These are phyloP conservation scores for Corythornis leucogaster DNA, from an alignment of 2,797 vertebrate species.

Conservation along the genomic window DNA sequence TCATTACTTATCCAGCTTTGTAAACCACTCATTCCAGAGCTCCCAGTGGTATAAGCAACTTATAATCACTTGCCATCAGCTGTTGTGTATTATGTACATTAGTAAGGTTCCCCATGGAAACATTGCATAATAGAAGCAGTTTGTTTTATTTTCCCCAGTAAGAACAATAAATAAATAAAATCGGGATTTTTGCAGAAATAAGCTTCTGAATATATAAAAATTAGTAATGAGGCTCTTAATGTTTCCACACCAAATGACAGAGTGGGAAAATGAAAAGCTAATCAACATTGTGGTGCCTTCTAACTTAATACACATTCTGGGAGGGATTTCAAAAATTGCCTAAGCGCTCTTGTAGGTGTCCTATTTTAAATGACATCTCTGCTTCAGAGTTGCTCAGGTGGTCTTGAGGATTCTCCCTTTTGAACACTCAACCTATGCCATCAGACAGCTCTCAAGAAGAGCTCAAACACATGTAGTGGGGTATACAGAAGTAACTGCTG, in stretches of 20 bases:
- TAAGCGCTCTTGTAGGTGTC: neutral
- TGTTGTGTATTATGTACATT: slow-evolving; percentile 34
- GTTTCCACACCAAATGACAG: slow-evolving; percentile 27
- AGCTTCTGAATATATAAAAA: slow-evolving; percentile 15
- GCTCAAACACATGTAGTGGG: neutral
- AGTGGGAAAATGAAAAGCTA: slow-evolving; percentile 14
- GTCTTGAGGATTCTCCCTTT: neutral
- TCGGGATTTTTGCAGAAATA: slow-evolving; percentile 39
- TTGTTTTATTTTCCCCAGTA: slow-evolving; percentile 35
- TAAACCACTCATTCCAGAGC: slow-evolving; percentile 51
- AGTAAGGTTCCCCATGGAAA: slow-evolving; percentile 34
- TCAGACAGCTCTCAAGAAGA: neutral
- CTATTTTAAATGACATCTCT: neutral
- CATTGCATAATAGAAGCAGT: slow-evolving; percentile 6
- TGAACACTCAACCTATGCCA: neutral
- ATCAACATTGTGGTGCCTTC: neutral
- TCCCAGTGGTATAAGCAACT: slow-evolving; percentile 55
- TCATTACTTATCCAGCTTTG: slow-evolving; percentile 59
- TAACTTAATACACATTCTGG: neutral
- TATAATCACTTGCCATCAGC: slow-evolving; percentile 66
- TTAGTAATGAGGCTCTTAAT: slow-evolving; percentile 22
- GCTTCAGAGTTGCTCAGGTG: neutral
- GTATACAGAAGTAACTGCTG: neutral
- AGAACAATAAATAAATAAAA: slow-evolving; percentile 20
- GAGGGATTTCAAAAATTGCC: neutral